Conservation (phyloP, 2,113 vertebrate genomes). For the Elachura formosa region DNA sequence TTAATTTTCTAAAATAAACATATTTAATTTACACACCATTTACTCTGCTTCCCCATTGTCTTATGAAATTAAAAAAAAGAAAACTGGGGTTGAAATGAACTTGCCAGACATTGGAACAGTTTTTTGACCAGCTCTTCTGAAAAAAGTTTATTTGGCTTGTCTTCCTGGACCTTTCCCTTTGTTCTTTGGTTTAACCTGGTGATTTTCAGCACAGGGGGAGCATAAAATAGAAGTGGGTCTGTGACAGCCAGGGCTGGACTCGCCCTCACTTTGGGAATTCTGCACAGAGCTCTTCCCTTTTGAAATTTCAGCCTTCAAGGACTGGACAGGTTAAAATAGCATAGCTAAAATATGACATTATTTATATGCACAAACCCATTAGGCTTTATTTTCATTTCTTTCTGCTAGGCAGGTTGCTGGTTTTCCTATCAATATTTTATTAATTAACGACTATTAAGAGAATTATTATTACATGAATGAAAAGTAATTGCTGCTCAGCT, state of each 20-base stretch:
- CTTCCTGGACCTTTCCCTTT: not conserved
- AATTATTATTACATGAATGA: not conserved
- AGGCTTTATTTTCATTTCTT: not conserved
- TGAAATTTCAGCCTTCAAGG: not conserved
- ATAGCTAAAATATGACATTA: not conserved
- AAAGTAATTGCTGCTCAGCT: not conserved
- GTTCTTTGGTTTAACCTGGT: not conserved
- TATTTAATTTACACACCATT: not conserved
- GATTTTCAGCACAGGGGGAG: not conserved
- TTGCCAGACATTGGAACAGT: not conserved
- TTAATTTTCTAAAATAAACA: not conserved
- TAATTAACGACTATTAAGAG: not conserved
- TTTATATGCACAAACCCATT: not conserved
- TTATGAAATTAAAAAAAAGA: not conserved
- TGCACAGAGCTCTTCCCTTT: not conserved
- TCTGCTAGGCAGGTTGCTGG: not conserved
- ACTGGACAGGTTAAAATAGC: rapidly evolving
- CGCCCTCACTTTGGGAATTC: not conserved
- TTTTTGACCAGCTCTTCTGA: not conserved
- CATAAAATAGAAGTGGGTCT: not conserved
- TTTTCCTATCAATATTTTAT: not conserved
- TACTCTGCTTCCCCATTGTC: not conserved
- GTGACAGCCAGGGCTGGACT: not conserved
- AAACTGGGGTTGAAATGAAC: not conserved
- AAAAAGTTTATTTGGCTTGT: not conserved